Evolutionary conservation across 2,888 invertebrate species (phyloP), one percentile per base, ranked within the genome.

Genomic region (Phaonia tiefii): DNA sequence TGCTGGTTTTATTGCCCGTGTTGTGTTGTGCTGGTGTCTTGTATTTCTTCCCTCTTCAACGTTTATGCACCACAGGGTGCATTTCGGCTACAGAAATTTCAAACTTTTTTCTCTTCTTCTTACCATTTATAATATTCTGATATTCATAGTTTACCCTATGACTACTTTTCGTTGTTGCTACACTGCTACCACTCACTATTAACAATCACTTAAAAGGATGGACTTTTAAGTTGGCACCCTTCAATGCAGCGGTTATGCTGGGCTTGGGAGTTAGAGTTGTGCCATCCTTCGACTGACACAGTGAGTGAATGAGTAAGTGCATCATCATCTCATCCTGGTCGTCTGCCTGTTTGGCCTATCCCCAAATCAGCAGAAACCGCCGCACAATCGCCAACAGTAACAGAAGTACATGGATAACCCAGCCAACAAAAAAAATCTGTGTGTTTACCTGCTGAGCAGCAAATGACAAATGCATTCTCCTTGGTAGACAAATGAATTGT

Each of bases 401-500:
- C 72, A 44, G 58, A 31, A 63, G 66, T 72, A 5, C 8, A 58
- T 60, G 31, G 31, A 31, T n/a, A 51, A 51, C 71, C 22, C 31
- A 54, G 17, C 15, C 8, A n/a, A n/a, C 8, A 31, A 31, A 58
- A 65, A 63, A 78, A 81, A 56, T 74, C 75, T 73, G 70, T 71
- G 46, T 78, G 44, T 63, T 63, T 78, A 51, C 81, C 72, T 78
- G 81, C 81, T 81, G 81, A 81, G 81, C 81, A 75, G 81, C 81
- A 81, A 89, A 90, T 90, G 90, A 90, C 90, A 90, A 90, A 90
- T 90, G 90, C 89, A 88, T 89, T 88, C 86, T 89, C 89, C 87
- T 89, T 87, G 88, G 89, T 89, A 90, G 90, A 90, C 90, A 90
- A 90, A 90, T 90, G 90, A 89, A 89, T 89, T 89, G 89, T 89